Conservation (phyloP, 53 echinoderm and acorn worm genomes). For the Paelopatides confundens region DNA sequence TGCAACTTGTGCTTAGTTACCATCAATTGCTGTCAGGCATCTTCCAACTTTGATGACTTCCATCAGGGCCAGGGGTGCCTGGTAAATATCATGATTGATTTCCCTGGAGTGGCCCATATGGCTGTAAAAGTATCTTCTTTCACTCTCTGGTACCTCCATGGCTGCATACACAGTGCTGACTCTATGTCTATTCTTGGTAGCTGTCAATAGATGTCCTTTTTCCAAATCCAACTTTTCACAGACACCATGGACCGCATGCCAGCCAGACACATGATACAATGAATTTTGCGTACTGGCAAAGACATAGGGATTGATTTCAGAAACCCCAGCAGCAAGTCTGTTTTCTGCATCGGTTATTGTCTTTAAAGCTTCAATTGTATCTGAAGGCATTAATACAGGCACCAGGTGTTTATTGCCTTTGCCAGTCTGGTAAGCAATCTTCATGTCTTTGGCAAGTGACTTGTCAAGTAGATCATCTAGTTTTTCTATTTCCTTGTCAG, state of each 20-base stretch:
- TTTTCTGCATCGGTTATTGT: slow-evolving; percentile 3
- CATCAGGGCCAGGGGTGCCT: slow-evolving; percentile 64
- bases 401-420: slow-evolving; percentile 70
- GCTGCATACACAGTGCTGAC: slow-evolving; percentile 60
- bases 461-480: slow-evolving; percentile 49
- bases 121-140: slow-evolving; percentile 50
- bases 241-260: slow-evolving; percentile 22
- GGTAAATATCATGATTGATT: slow-evolving; percentile 68
- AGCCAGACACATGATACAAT: slow-evolving; percentile 16
- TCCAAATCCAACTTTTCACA: not conserved
- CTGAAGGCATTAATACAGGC: slow-evolving; percentile 59
- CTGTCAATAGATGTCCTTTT: slow-evolving; percentile 37
- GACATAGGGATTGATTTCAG: not conserved
- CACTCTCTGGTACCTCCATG: slow-evolving; percentile 48
- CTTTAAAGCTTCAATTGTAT: slow-evolving; percentile 62
- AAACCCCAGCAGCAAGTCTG: slow-evolving; percentile 12
- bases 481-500: slow-evolving; percentile 11
- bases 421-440: slow-evolving; percentile 73
- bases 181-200: slow-evolving; percentile 67
- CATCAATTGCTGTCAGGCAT: slow-evolving; percentile 9
- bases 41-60: slow-evolving; percentile 56
- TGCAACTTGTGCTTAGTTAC: too few relatives aligned
- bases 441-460: slow-evolving; percentile 44
- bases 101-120: slow-evolving; percentile 73
- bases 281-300: slow-evolving; percentile 30